Evolutionary conservation across 2,797 vertebrate species (phyloP), one percentile per base, ranked within the genome.

Genomic region (Thunnus albacares): DNA sequence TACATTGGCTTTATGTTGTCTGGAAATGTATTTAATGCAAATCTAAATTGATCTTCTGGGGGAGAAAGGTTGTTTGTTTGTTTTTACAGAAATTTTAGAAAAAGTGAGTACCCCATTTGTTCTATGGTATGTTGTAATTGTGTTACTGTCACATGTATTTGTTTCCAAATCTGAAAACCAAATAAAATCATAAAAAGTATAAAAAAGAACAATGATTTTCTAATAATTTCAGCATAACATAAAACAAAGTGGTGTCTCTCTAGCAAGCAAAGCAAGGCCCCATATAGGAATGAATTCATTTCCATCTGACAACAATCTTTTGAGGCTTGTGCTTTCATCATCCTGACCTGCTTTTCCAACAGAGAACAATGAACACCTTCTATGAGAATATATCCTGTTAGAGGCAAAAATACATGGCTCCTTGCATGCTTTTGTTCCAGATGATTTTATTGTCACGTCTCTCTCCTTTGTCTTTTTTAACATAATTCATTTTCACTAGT

Each of bases 301-400:
- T 56, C 30, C 0, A 33, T 79, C 59, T 68, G 64, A 62, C 47
- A 38, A 7, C 22, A 24, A 30, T 78, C 28, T 74, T 75, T 51
- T 61, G 45, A 61, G 38, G 35, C 47, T 72, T 11, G 41, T 22
- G 28, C 56, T 41, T 52, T 79, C 33, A 75, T 79, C 71, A 75
- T 68, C 52, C 51, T 12, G 75, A 74, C 79, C 58, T 45, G 51
- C 12, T 72, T 82, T 80, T 68, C 22, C 10, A 53, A 24, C 12
- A 43, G 3, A 75, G 22, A 82, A 63, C 49, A 69, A 64, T 43
- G 33, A 80, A n/a, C 24, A 60, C 17, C 13, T 47, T 71, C 6
- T 57, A 14, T 52, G 49, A 5, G 12, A 55, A 24, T 4, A 9
- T 45, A 43, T 33, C 28, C 28, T 30, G 28, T 30, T 30, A 30